Conservation (phyloP, 2,113 vertebrate species). For the Arothron firmamentum region DNA sequence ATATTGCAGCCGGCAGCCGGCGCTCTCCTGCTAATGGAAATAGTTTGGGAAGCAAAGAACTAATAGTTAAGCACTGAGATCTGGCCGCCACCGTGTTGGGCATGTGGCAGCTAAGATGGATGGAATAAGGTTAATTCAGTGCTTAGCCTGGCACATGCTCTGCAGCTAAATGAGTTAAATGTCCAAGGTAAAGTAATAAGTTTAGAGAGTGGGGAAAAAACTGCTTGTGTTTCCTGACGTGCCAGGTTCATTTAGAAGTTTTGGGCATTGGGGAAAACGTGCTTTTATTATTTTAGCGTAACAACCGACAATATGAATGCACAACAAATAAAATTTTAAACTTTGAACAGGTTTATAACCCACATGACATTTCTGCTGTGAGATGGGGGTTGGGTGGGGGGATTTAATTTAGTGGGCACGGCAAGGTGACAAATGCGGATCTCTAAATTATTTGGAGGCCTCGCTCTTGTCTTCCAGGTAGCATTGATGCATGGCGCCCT, state of each 20-base stretch:
- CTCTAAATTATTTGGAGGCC: too few species aligned
- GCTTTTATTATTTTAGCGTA: too few species aligned
- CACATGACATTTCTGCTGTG: too few species aligned
- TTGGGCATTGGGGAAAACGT: neutral
- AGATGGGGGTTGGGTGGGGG: too few species aligned
- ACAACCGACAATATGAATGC: too few species aligned
- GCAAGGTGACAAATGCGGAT: too few species aligned
- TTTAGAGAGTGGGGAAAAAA: conserved; percentile 1
- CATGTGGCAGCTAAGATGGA: conserved; percentile 34
- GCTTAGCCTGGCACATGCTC: neutral
- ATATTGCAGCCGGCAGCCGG: conserved; percentile 61
- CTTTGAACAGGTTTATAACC: neutral
- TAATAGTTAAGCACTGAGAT: conserved; percentile 42
- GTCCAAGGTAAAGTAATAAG: conserved; percentile 1
- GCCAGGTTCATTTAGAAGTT: neutral
- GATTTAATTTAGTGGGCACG: too few species aligned
- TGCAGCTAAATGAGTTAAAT: conserved; percentile 12
- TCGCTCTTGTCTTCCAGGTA: too few species aligned
- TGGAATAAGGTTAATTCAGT: conserved; percentile 32
- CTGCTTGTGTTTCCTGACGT: neutral
- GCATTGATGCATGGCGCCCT: too few species aligned
- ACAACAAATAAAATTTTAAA: neutral
- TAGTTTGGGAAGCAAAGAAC: conserved; percentile 59
- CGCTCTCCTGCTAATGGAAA: conserved; percentile 61
- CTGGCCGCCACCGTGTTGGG: conserved; percentile 4